phyloP scores from a whole-genome alignment of 2,797 vertebrate genomes.

The Syngnathus acus region DNA sequence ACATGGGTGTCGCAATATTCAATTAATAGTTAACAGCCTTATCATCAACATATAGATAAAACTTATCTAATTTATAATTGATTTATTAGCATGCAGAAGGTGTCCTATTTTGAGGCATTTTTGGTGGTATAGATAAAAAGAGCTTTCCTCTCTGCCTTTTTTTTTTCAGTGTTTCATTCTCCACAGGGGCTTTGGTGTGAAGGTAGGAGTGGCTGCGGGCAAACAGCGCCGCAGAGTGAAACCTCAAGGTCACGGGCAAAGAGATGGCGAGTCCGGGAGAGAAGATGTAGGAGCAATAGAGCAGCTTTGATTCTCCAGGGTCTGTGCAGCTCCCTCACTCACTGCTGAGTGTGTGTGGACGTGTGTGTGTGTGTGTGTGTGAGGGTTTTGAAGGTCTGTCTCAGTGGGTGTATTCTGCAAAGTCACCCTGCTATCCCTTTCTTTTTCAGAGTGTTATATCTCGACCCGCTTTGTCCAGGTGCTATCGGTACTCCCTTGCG shows the following conservation, averaged over 20 bases:
- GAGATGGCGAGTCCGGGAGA: slow-evolving; percentile 26
- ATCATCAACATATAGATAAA: neutral
- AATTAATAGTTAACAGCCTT: no score
- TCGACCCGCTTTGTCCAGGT: slow-evolving; percentile 30
- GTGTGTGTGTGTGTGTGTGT: slow-evolving; percentile 25
- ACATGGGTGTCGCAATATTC: no score
- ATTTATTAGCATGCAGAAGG: neutral
- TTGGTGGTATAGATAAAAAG: neutral
- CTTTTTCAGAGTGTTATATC: slow-evolving; percentile 28
- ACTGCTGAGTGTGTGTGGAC: slow-evolving; percentile 14
- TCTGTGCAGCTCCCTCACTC: slow-evolving; percentile 43
- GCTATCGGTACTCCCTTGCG: slow-evolving; percentile 5
- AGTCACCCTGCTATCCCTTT: slow-evolving; percentile 48
- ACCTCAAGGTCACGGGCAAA: slow-evolving; percentile 66
- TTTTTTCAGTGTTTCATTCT: neutral
- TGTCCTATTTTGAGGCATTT: neutral
- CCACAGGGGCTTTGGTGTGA: slow-evolving; percentile 28
- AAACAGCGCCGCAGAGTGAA: slow-evolving; percentile 65
- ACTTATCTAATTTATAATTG: neutral
- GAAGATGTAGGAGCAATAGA: slow-evolving; percentile 30
- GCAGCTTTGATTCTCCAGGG: slow-evolving; percentile 45
- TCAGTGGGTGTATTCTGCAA: slow-evolving; percentile 50
- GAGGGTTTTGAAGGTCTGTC: slow-evolving; percentile 57
- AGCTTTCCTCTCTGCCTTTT: neutral
- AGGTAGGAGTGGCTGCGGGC: slow-evolving; percentile 34